These are phyloP conservation scores for Drosophila ezoana DNA, from an alignment of 2,888 invertebrate genomes.

Conservation along the genomic window DNA sequence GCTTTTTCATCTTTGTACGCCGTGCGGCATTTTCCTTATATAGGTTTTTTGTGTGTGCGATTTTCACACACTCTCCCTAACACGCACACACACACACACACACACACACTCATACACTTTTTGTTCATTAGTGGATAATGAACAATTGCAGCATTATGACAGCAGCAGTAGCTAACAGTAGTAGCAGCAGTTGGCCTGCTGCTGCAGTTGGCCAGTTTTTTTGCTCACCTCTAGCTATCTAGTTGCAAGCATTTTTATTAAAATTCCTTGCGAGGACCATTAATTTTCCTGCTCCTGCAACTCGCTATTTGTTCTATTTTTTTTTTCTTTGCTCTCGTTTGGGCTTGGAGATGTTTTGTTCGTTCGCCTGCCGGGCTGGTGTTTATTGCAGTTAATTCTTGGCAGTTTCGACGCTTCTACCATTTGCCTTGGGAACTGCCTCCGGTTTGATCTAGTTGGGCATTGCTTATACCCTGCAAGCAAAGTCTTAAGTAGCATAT, in stretches of 20 bases:
- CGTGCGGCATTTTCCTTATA: constrained; percentile 75
- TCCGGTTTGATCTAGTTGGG: constrained; percentile 31
- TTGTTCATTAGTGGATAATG: constrained; percentile 84
- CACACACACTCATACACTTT: constrained; percentile 73
- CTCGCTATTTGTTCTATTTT: constrained; percentile 9
- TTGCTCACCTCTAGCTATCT: constrained; percentile 74
- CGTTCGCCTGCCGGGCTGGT: constrained; percentile 19
- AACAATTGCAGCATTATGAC: constrained; percentile 82
- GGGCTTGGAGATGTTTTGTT: constrained; percentile 31
- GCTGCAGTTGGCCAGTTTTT: constrained; percentile 70
- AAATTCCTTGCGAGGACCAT: constrained; percentile 77
- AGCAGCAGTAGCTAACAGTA: constrained; percentile 51
- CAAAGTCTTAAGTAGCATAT: not conserved
- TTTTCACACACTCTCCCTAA: constrained; percentile 53
- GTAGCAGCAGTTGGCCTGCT: constrained; percentile 16
- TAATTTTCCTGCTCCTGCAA: constrained; percentile 72
- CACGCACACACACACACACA: constrained; percentile 19
- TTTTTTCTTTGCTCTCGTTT: constrained; percentile 17
- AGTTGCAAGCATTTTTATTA: constrained; percentile 80
- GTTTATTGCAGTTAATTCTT: constrained; percentile 63
- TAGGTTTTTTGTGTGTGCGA: constrained; percentile 75
- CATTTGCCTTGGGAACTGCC: constrained; percentile 18
- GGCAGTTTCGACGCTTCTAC: constrained; percentile 34
- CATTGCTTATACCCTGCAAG: not conserved
- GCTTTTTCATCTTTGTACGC: constrained; percentile 67